Evolutionary conservation across 2,888 invertebrate species (phyloP), one percentile per base, ranked within the genome.

Genomic region (Disparrhopalites patrizii): DNA sequence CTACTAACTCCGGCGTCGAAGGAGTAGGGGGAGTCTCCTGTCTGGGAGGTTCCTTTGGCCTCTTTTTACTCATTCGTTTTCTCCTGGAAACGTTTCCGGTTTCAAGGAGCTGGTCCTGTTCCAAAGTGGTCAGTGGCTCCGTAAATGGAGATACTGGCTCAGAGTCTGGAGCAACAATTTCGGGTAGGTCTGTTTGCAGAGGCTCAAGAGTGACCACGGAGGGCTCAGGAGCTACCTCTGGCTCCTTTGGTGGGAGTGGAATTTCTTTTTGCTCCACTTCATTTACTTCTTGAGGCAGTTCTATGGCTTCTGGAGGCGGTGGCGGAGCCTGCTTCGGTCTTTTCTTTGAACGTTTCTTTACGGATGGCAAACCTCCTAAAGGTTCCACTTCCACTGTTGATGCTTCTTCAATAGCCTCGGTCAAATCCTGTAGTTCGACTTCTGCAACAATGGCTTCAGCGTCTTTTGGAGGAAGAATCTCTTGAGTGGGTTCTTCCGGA

Each of bases 181-280:
- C 36, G 7, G 7, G 36, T 36, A 36, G 8, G 8, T 36, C 36
- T 36, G 36, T 7, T 36, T 7, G 15, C 36, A 36, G 36, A 36
- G 15, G 7, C 15, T 36, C 36, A 7, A 10, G 36, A 10, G 36
- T 15, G 7, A 36, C 36, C 7, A 36, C 36, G 15, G 36, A 36
- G 15, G 15, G 7, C 15, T 7, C 55, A 1, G 50, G 30, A n/a
- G 50, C 18, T 23, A 68, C 68, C 54, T 64, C 67, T 69, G 71
- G 66, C 70, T 38, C 52, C 62, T 28, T 70, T 67, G 63, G 7
- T 15, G 15, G 8, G 15, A 36, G 7, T 36, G 36, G 36, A 36
- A 15, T 36, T 36, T 36, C 36, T 36, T 10, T 15, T 10, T 15
- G 7, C 15, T 36, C 36, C 15, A 36, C 7, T 36, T 10, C 36